Evolutionary conservation across 2,797 vertebrate genomes (phyloP).

Genomic region (Glyptemys insculpta): DNA sequence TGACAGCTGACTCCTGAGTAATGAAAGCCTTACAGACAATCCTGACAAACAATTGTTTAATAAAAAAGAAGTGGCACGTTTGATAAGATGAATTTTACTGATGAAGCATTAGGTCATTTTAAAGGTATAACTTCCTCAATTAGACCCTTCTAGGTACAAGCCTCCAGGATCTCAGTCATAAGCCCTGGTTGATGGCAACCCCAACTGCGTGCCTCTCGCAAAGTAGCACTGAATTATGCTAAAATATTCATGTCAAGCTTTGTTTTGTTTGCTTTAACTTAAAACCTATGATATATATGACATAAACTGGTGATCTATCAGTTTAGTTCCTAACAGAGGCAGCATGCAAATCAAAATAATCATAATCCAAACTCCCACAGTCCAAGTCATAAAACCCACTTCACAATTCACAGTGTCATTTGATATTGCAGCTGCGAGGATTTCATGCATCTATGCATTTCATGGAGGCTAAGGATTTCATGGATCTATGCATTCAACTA

Average conservation of each 20-base stretch:
- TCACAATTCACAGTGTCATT: not conserved
- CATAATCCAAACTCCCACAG: not conserved
- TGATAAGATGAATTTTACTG: not conserved
- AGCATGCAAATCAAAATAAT: not conserved
- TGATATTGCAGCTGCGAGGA: rapidly evolving
- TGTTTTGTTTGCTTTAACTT: not conserved
- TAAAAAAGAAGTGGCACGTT: not conserved
- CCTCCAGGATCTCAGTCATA: not conserved
- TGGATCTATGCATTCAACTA: rapidly evolving
- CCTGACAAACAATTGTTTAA: not conserved
- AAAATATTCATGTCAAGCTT: not conserved
- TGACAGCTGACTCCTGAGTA: conserved; percentile 24
- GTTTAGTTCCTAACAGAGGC: not conserved
- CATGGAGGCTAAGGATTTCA: not conserved
- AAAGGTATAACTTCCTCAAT: not conserved
- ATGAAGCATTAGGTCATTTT: not conserved
- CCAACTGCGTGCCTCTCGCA: rapidly evolving
- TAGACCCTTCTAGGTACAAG: rapidly evolving
- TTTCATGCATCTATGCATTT: no score
- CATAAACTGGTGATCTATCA: not conserved
- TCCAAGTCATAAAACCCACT: not conserved
- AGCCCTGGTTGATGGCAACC: not conserved
- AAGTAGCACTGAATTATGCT: not conserved
- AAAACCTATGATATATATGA: not conserved
- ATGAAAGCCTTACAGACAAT: conserved; percentile 30